Percentiles rank a stretch among this genome's conserved stretches.
phyloP scores from a whole-genome alignment of 2,797 vertebrate species.

The Tokudaia tokunoshimensis region DNA sequence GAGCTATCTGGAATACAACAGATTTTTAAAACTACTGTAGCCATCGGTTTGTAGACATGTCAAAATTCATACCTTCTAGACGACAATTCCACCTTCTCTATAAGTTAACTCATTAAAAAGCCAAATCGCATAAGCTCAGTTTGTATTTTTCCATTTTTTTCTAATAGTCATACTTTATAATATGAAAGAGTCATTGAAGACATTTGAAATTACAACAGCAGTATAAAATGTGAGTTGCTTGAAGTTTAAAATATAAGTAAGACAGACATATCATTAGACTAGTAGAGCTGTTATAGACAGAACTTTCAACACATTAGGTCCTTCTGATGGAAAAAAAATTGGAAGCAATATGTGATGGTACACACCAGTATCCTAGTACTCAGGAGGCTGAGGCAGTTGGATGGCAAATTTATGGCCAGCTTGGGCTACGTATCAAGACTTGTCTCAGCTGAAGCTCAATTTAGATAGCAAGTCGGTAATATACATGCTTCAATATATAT shows the following conservation, averaged over 20 bases:
- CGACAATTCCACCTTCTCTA: conserved; percentile 2
- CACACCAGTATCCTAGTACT: background rate
- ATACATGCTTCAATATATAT: background rate
- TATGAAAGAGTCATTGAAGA: conserved; percentile 5
- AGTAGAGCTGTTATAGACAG: background rate
- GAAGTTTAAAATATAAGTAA: conserved; percentile 56
- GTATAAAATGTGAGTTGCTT: background rate
- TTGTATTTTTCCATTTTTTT: conserved; percentile 17
- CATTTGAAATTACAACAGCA: conserved; percentile 33
- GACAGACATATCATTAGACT: background rate
- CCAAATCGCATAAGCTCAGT: background rate
- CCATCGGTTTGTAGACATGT: background rate
- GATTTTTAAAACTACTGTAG: background rate
- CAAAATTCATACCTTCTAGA: background rate
- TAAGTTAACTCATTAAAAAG: background rate
- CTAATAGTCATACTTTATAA: background rate
- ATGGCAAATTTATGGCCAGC: background rate
- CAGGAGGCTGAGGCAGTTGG: background rate
- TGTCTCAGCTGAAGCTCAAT: background rate
- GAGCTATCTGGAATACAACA: background rate
- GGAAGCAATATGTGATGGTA: background rate
- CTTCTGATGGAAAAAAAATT: background rate
- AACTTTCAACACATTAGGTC: background rate
- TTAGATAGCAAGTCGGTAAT: background rate
- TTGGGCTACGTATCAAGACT: background rate